phyloP scores from a whole-genome alignment of 2,113 vertebrate species.

The Paradoxurus hermaphroditus region DNA sequence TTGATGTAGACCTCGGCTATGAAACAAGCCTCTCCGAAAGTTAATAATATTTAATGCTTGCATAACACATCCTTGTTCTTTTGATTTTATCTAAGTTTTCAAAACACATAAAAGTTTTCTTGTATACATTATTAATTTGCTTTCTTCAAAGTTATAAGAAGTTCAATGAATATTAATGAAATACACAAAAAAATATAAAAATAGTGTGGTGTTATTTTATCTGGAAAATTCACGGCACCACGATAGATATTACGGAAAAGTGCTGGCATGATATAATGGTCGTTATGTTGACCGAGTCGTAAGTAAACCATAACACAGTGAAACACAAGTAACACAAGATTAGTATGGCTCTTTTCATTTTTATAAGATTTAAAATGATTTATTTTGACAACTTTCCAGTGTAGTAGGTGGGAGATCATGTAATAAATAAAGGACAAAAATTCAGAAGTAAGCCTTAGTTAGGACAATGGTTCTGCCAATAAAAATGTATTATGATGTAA shows the following conservation, averaged over 20 bases:
- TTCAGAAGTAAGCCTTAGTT: constrained; percentile 8
- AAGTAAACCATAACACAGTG: neutral
- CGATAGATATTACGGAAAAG: neutral
- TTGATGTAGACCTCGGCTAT: neutral
- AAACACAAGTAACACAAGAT: neutral
- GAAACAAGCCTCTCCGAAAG: constrained; percentile 53
- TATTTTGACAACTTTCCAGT: constrained; percentile 22
- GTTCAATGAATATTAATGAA: constrained; percentile 57
- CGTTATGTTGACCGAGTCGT: neutral
- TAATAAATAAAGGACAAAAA: constrained; percentile 33
- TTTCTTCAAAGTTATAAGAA: constrained; percentile 71
- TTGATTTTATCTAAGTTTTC: constrained; percentile 72
- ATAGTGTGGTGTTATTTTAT: neutral
- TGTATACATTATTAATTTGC: constrained; percentile 72
- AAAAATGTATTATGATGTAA: constrained; percentile 32
- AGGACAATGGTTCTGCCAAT: neutral
- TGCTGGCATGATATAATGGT: neutral
- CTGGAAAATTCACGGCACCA: constrained; percentile 3
- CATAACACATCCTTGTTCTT: constrained; percentile 68
- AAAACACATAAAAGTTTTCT: constrained; percentile 60
- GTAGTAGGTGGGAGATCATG: neutral
- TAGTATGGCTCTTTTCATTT: neutral
- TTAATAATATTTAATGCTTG: constrained; percentile 58
- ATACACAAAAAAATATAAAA: constrained; percentile 63
- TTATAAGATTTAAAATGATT: constrained; percentile 15